Evolutionary conservation across 2,113 vertebrate species (phyloP), one percentile per base, ranked within the genome.

Genomic region (Toxotes chatareus): DNA sequence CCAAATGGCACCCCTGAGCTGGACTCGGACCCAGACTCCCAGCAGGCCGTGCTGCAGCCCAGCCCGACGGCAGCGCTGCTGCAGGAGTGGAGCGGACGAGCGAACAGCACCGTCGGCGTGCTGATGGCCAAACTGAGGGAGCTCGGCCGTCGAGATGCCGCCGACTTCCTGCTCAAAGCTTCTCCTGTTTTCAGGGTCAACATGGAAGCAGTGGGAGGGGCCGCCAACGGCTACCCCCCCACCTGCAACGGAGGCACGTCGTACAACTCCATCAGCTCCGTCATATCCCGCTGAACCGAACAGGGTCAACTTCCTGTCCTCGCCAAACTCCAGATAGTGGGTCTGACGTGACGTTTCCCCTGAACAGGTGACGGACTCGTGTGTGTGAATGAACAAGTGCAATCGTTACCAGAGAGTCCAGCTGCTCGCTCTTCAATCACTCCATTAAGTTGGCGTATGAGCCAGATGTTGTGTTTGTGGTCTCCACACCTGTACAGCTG

Each of bases 221-320:
- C 97, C 73, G 93, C 95, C 76, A 96, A 96, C 31, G 86, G 94
- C 68, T 97, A 98, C 68, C 95, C 95, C 32, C 96, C 97, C 3
- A 95, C 96, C 87, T 98, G 98, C 92, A 99, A 99, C 74, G 98
- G 98, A 1, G 97, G 97, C 62, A 98, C 96, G 0, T 98, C 98
- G 4, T 98, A 99, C 63, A 99, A 99, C 92, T 99, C 98, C 1
- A 98, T 99, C 92, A 99, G 98, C 91, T 99, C 98, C 0, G 98
- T 99, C 61, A 94, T 99, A 71, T 99, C 98, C 59, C 96, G 98
- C 91, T 99, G 96, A 97, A 91, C 86, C 10, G 0, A 51, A 53
- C 55, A 2, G 62, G 66, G 32, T 42, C 19, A 2, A n/a, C 70
- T 59, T 55, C 6, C 49, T 49, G 42, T 46, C 44, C 55, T 61